Evolutionary conservation across 2,113 vertebrate species (phyloP).

Genomic region (Ursus arctos): DNA sequence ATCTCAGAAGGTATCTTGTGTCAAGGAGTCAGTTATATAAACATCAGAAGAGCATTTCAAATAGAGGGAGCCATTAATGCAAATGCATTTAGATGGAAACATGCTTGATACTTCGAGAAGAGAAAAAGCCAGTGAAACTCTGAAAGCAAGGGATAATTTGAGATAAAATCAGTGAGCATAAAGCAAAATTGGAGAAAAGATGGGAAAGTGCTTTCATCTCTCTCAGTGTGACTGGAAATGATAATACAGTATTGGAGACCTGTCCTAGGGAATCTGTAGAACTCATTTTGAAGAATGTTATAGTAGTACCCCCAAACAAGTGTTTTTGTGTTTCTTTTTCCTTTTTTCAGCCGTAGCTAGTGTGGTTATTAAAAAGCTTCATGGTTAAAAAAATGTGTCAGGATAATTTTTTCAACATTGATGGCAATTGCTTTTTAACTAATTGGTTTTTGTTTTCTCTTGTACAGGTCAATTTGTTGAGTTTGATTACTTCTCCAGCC

Average conservation of each 20-base stretch:
- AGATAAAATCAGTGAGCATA: constrained; percentile 9
- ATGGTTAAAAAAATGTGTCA: not conserved
- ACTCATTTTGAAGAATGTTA: not conserved
- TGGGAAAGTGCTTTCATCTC: not conserved
- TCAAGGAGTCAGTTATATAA: not conserved
- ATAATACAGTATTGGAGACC: not conserved
- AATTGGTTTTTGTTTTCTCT: constrained; percentile 10
- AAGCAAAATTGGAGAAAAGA: constrained; percentile 5
- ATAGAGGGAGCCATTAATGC: not conserved
- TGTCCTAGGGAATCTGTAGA: not conserved
- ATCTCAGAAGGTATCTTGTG: not conserved
- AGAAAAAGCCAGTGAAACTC: not conserved
- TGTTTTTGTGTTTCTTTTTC: not conserved
- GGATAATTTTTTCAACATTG: constrained; percentile 45
- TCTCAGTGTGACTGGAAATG: not conserved
- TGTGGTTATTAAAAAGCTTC: not conserved
- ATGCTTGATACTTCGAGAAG: not conserved
- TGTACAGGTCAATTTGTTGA: constrained; percentile 10
- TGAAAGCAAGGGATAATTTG: not conserved
- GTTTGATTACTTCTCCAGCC: not conserved
- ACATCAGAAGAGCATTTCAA: not conserved
- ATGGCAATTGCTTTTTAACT: constrained; percentile 32
- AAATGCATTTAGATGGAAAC: not conserved
- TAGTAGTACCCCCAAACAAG: not conserved
- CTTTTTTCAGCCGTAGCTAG: not conserved